A percentile compares a stretch with the other conserved stretches of the same genome.
Evolutionary conservation across 2,797 vertebrate genomes (phyloP).

Genomic region (Pipistrellus nathusii): DNA sequence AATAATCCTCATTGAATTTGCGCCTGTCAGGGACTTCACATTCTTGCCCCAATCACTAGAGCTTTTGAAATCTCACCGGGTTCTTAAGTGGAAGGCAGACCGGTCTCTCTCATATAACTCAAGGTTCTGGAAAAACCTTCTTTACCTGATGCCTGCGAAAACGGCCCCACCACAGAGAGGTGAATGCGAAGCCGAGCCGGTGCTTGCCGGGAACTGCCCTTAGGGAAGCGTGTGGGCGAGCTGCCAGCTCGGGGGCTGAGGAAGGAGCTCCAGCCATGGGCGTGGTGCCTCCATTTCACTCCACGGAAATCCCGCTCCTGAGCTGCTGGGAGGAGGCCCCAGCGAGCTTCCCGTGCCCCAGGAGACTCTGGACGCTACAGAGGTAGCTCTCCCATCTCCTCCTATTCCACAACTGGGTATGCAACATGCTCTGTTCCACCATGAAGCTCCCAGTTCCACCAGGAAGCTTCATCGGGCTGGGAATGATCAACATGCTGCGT

Average conservation of each 20-base stretch:
- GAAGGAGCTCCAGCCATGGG: not conserved
- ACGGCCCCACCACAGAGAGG: slow-evolving; percentile 29
- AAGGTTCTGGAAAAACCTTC: slow-evolving; percentile 93
- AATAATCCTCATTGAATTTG: slow-evolving; percentile 91
- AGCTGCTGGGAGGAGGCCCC: no score
- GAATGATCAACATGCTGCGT: not conserved
- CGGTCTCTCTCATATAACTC: slow-evolving; percentile 87
- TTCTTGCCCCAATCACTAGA: slow-evolving; percentile 89
- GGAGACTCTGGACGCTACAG: not conserved
- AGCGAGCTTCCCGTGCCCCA: not conserved
- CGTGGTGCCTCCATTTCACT: not conserved
- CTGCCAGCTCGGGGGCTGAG: fast-evolving
- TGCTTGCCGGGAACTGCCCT: slow-evolving; percentile 13
- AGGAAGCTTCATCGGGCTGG: no score
- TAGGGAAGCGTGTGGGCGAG: fast-evolving
- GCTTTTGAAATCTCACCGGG: slow-evolving; percentile 89
- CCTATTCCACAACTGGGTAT: not conserved
- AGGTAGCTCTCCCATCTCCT: not conserved
- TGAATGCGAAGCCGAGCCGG: not conserved
- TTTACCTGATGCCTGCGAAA: slow-evolving; percentile 91
- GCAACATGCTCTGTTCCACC: not conserved
- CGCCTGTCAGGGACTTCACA: slow-evolving; percentile 78
- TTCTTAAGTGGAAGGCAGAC: slow-evolving; percentile 91
- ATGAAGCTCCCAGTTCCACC: no score
- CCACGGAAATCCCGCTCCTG: not conserved